Evolutionary conservation across 2,797 vertebrate genomes (phyloP).

Genomic region (Poecile montanus): DNA sequence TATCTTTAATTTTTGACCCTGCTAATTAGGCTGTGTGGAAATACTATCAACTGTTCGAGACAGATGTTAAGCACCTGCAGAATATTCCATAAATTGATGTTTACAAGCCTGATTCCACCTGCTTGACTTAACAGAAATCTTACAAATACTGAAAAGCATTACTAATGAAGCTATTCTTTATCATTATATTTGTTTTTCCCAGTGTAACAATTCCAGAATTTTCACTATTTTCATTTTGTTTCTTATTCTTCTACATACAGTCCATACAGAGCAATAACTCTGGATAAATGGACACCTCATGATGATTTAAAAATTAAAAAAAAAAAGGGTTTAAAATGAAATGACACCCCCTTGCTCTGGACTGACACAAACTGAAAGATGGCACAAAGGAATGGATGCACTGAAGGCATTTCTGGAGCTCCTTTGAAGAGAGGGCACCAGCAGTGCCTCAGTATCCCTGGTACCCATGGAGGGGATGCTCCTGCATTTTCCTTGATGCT

Average conservation of each 20-base stretch:
- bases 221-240: not conserved
- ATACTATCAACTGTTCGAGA: not conserved
- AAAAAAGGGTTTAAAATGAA: not conserved
- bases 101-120: conserved; percentile 1
- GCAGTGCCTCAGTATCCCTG: not conserved
- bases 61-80: conserved; percentile 21
- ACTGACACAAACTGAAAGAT: not conserved
- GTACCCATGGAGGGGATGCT: not conserved
- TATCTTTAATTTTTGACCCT: conserved; percentile 13
- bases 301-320: not conserved
- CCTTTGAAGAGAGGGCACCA: not conserved
- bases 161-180: not conserved
- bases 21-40: conserved; percentile 12
- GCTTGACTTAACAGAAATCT: not conserved
- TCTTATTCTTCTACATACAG: not conserved
- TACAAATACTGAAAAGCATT: not conserved
- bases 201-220: not conserved
- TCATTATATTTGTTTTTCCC: not conserved
- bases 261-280: not conserved
- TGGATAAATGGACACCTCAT: not conserved
- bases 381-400: not conserved
- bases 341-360: not conserved
- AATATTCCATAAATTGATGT: not conserved
- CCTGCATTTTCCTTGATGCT: conserved; percentile 1
- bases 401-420: not conserved